Conservation (phyloP, 2,888 invertebrate genomes). For the Apotomis betuletana region DNA sequence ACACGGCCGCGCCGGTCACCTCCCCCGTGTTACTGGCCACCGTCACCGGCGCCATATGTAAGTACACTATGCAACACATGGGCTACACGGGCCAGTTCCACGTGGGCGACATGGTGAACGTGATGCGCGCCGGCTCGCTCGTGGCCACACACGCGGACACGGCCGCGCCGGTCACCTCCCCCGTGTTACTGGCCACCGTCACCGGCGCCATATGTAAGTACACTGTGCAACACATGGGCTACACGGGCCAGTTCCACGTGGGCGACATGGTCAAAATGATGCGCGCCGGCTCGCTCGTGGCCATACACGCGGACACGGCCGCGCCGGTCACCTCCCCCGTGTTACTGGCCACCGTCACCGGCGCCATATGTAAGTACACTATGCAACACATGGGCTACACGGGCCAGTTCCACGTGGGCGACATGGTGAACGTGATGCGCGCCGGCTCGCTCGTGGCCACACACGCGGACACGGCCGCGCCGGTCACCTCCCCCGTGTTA, state of each 20-base stretch:
- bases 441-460: conserved; percentile 97
- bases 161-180: conserved; percentile 92
- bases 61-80: conserved; percentile 80
- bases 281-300: conserved; percentile 65
- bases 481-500: conserved; percentile 93
- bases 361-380: conserved; percentile 85
- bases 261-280: conserved; percentile 99
- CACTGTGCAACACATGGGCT: conserved; percentile 86
- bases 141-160: too few relatives aligned
- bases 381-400: conserved; percentile 95
- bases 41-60: conserved; percentile 87
- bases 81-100: conserved; percentile 97
- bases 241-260: conserved; percentile 96
- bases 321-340: conserved; percentile 94
- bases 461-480: conserved; percentile 92
- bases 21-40: conserved; percentile 93
- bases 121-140: conserved; percentile 85
- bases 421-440: conserved; percentile 98
- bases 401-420: conserved; percentile 97
- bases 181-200: conserved; percentile 91
- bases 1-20: conserved; percentile 88
- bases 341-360: conserved; percentile 88
- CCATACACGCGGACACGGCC: conserved; percentile 58
- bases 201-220: conserved; percentile 87
- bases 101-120: conserved; percentile 98